Evolutionary conservation across 1,140 invertebrate genomes (phyloP), one percentile per base, ranked within the genome.

Genomic region (Macrostomum lignano): DNA sequence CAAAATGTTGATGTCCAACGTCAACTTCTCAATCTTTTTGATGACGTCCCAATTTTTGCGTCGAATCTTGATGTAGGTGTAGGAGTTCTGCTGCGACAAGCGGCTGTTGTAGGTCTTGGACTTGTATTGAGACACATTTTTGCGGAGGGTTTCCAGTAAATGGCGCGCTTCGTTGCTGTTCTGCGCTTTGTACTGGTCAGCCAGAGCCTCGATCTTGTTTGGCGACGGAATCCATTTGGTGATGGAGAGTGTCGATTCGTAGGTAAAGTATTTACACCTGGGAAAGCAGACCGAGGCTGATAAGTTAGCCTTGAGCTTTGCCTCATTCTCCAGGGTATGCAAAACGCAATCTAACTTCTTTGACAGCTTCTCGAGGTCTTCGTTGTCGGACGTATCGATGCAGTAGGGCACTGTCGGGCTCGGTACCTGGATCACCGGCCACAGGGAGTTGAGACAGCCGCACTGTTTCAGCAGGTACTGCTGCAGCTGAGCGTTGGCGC

Each of bases 1-100:
- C 15, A 28, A 28, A 5, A 28, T 28, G 4, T 14, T 15, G 5
- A 9, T 17, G 9, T 28, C 26, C 5, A 28, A 15, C 15, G 19
- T 17, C 19, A 28, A 28, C 19, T 17, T 28, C 9, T 28, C 26
- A 28, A 17, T 28, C 9, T 28, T 28, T 28, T 28, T 28, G 19
- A 28, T 28, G 5, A 17, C 19, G 9, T 28, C 26, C 7, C 15
- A 28, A 28, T 28, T 28, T 9, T 28, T 28, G 7, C 26, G 3
- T 3, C 15, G 14, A 9, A 28, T 17, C 15, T 28, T 28, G 19
- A 28, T 28, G 19, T 28, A 28, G 3, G 26, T 28, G 9, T n/a
- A n/a, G n/a, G n/a, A n/a, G n/a, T n/a, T n/a, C n/a, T n/a, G n/a
- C n/a, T n/a, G n/a, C n/a, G n/a, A n/a, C n/a, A n/a, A n/a, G n/a